These are phyloP conservation scores for Neostethus bicornis DNA, from an alignment of 2,797 vertebrate genomes.

Conservation along the genomic window DNA sequence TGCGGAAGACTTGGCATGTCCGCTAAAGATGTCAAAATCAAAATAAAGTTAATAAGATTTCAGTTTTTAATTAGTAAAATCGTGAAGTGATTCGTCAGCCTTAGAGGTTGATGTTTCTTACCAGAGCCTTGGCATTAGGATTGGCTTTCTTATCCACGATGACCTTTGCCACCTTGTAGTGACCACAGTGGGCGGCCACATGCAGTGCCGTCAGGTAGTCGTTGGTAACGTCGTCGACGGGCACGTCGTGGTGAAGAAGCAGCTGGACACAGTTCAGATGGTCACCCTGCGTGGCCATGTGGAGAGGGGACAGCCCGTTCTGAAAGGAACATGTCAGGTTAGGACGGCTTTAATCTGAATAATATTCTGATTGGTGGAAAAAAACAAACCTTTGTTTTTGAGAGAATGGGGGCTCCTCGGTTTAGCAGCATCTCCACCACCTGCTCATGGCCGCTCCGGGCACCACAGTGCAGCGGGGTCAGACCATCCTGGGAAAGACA, in stretches of 20 bases:
- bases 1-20: too few species aligned
- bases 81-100: too few species aligned
- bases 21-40: too few species aligned
- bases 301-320: conserved; percentile 95
- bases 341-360: neutral
- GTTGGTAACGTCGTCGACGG: conserved; percentile 96
- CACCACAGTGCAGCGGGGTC: conserved; percentile 95
- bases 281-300: conserved; percentile 98
- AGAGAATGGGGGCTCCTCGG: conserved; percentile 93
- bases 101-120: too few species aligned
- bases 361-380: neutral
- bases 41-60: too few species aligned
- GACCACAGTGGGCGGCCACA: conserved; percentile 95
- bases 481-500: conserved; percentile 86
- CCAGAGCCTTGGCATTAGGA: conserved; percentile 97
- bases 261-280: conserved; percentile 97
- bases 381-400: conserved; percentile 91
- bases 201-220: conserved; percentile 97
- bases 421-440: conserved; percentile 96
- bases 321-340: conserved; percentile 46
- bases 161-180: conserved; percentile 98
- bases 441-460: conserved; percentile 94
- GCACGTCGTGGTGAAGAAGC: conserved; percentile 93
- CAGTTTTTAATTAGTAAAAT: too few species aligned
- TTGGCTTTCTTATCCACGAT: conserved; percentile 98